Conservation (phyloP, 2,113 vertebrate species). For the Ramphastos sulfuratus region DNA sequence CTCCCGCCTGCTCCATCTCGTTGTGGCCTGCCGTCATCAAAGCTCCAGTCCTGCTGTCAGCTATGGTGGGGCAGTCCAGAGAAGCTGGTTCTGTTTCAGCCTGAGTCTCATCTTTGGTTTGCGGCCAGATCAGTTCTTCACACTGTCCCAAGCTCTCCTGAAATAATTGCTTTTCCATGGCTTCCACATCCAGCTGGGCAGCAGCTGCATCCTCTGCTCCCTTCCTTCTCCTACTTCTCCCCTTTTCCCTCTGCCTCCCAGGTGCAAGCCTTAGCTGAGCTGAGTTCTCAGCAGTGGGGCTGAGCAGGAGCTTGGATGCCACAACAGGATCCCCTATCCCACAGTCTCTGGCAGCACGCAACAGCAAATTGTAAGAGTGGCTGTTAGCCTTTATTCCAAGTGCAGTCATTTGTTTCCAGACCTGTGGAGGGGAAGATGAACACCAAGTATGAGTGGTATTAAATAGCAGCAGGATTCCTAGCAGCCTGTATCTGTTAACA, state of each 20-base stretch:
- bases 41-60: not conserved
- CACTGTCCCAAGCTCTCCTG: not conserved
- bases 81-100: not conserved
- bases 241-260: not conserved
- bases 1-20: not conserved
- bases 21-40: not conserved
- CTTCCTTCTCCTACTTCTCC: not conserved
- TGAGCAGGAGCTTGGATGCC: conserved; percentile 80
- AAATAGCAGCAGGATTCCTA: not conserved
- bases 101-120: not conserved
- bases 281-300: not conserved
- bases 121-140: not conserved
- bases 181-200: conserved; percentile 72
- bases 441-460: not conserved
- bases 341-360: conserved; percentile 87
- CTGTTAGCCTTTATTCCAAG: conserved; percentile 81
- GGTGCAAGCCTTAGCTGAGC: not conserved
- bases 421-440: conserved; percentile 69
- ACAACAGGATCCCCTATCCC: conserved; percentile 78
- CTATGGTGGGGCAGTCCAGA: accelerated
- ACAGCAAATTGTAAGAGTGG: conserved; percentile 86
- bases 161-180: conserved; percentile 81
- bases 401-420: conserved; percentile 90
- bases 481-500: not conserved
- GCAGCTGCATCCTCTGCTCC: not conserved